Percentiles rank a stretch among this genome's conserved stretches.
phyloP scores from a whole-genome alignment of 2,113 vertebrate species.

The Poicephalus gulielmi region DNA sequence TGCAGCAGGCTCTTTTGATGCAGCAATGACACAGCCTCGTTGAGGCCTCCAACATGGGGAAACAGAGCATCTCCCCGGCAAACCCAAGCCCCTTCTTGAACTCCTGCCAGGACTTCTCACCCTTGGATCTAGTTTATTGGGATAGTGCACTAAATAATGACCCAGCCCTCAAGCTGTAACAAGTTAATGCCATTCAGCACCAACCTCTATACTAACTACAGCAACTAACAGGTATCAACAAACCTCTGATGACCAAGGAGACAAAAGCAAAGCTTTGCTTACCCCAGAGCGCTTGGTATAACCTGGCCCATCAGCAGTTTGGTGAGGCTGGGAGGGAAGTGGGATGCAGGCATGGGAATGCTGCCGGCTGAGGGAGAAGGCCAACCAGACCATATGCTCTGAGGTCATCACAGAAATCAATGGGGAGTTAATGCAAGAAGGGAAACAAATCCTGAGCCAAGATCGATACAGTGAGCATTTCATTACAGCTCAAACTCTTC shows the following conservation, averaged over 20 bases:
- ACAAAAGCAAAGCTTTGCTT: background rate
- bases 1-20: background rate
- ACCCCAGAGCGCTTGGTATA: background rate
- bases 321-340: background rate
- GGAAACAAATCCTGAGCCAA: slow-evolving; percentile 69
- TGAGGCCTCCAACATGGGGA: accelerated
- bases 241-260: accelerated
- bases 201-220: background rate
- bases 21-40: background rate
- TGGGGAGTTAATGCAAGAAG: slow-evolving; percentile 71
- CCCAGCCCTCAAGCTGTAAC: background rate
- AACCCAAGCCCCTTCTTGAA: background rate
- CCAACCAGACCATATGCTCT: slow-evolving; percentile 27
- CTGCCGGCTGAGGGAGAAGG: background rate
- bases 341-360: background rate
- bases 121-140: background rate
- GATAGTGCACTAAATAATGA: background rate
- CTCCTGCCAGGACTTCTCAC: background rate
- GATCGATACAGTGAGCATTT: slow-evolving; percentile 62
- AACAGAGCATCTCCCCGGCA: background rate
- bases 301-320: background rate
- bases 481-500: slow-evolving; percentile 45
- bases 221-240: background rate
- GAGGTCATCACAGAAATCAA: slow-evolving; percentile 62
- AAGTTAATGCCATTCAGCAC: background rate